phyloP scores from a whole-genome alignment of 2,888 invertebrate genomes.

The Thyatira batis region DNA sequence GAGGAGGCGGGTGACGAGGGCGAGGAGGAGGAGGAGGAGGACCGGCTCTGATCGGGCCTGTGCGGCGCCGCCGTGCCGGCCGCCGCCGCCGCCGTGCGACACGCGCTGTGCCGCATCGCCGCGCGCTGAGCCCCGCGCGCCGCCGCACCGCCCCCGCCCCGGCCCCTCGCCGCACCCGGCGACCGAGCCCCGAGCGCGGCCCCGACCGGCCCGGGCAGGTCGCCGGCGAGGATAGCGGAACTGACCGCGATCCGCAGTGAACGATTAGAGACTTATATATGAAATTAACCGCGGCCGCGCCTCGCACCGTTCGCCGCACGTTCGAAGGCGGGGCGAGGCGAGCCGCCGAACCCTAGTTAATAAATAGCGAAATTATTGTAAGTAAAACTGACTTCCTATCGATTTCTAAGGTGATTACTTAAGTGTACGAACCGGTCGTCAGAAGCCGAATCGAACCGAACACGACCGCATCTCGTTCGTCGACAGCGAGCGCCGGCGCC shows the following conservation, averaged over 20 bases:
- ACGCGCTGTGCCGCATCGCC: conserved; percentile 67
- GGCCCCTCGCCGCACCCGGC: conserved; percentile 14
- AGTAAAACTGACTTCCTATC: conserved; percentile 80
- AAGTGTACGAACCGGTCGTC: conserved; percentile 45
- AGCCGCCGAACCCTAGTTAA: conserved; percentile 60
- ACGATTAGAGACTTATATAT: conserved; percentile 69
- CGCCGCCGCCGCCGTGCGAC: conserved; percentile 69
- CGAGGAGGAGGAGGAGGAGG: conserved; percentile 92
- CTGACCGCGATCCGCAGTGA: conserved; percentile 45
- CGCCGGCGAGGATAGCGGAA: conserved; percentile 29
- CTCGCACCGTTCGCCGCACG: conserved; percentile 31
- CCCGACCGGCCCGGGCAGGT: conserved; percentile 10
- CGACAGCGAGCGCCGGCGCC: conserved; percentile 27
- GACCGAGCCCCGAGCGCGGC: conserved; percentile 5
- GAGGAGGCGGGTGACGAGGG: conserved; percentile 92
- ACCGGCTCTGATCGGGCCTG: conserved; percentile 83
- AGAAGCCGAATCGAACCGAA: conserved; percentile 7
- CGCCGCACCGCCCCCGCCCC: conserved; percentile 22
- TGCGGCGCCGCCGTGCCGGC: conserved; percentile 78
- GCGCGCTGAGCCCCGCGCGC: conserved; percentile 56
- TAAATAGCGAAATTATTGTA: conserved; percentile 76
- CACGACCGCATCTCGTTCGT: conserved; percentile 7
- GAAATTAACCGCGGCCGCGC: conserved; percentile 57
- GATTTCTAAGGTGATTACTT: conserved; percentile 71
- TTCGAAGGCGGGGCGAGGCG: conserved; percentile 32